phyloP scores from a whole-genome alignment of 35 echinoderm and acorn worm species.

The Lytechinus pictus region DNA sequence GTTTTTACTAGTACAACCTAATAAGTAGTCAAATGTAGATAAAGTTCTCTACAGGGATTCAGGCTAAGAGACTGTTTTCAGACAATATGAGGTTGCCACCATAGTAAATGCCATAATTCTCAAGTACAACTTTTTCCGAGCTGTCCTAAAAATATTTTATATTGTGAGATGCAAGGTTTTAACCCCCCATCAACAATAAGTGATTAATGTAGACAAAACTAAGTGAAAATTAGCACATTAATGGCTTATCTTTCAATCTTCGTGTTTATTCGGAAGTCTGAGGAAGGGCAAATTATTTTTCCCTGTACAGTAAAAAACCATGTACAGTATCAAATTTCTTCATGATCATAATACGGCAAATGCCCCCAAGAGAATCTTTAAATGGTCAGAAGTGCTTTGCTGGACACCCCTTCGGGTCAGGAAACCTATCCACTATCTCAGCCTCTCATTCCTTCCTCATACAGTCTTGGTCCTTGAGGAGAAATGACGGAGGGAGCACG shows the following conservation, averaged over 20 bases:
- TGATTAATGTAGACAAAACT: background rate
- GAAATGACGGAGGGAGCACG: background rate
- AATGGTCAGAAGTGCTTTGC: background rate
- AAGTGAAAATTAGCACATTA: background rate
- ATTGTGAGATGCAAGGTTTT: too few species aligned
- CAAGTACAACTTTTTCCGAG: too few species aligned
- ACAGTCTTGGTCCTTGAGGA: background rate
- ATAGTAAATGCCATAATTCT: too few species aligned
- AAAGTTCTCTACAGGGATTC: too few species aligned
- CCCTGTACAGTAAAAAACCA: background rate
- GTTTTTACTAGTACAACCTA: too few species aligned
- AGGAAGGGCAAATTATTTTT: background rate
- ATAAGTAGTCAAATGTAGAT: too few species aligned
- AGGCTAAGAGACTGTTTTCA: too few species aligned
- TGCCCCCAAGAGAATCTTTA: constrained; percentile 7
- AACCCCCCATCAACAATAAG: too few species aligned
- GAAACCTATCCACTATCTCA: background rate
- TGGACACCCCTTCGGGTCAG: constrained; percentile 15
- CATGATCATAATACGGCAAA: background rate
- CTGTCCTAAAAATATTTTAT: too few species aligned
- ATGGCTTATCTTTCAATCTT: background rate
- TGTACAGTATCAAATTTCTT: background rate
- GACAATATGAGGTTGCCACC: too few species aligned
- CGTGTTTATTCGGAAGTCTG: background rate
- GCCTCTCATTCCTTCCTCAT: background rate